A percentile compares a stretch with the other conserved stretches of the same genome.
Conservation (phyloP, 2,113 vertebrate genomes). For the Larimichthys polyactis region DNA sequence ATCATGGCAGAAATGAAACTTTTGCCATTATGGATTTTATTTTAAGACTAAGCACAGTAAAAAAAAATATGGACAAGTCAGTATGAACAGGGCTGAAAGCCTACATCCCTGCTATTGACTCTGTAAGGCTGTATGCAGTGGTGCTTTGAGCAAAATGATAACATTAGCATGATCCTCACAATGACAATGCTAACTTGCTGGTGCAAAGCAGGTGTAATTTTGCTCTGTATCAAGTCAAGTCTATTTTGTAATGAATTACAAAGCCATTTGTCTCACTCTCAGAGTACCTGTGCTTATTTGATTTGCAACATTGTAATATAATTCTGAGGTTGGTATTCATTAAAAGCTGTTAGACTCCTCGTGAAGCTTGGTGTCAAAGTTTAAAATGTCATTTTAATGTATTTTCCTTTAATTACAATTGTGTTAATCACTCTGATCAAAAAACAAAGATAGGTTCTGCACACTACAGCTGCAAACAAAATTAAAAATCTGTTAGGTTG, state of each 20-base stretch:
- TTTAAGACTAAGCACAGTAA: too few species aligned
- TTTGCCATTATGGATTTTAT: too few species aligned
- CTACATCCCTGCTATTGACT: neutral
- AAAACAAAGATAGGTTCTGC: neutral
- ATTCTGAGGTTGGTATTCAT: neutral
- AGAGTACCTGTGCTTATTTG: neutral
- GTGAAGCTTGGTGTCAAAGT: neutral
- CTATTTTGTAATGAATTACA: neutral
- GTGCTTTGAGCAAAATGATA: neutral
- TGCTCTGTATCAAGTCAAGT: neutral
- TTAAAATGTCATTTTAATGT: neutral
- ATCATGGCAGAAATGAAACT: too few species aligned
- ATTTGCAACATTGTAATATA: constrained; percentile 7
- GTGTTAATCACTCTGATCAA: neutral
- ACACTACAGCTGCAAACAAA: neutral
- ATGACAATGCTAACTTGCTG: too few species aligned
- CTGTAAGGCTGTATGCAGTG: too few species aligned
- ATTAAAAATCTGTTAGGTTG: constrained; percentile 3
- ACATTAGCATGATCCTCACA: too few species aligned
- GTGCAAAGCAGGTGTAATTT: too few species aligned
- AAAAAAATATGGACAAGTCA: neutral
- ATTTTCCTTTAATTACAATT: neutral
- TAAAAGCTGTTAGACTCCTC: constrained; percentile 12
- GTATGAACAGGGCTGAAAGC: too few species aligned
- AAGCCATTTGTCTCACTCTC: neutral